A percentile compares a stretch with the other conserved stretches of the same genome.
These are phyloP conservation scores for Ranitomeya imitator DNA, from an alignment of 2,113 vertebrate genomes.

Conservation along the genomic window DNA sequence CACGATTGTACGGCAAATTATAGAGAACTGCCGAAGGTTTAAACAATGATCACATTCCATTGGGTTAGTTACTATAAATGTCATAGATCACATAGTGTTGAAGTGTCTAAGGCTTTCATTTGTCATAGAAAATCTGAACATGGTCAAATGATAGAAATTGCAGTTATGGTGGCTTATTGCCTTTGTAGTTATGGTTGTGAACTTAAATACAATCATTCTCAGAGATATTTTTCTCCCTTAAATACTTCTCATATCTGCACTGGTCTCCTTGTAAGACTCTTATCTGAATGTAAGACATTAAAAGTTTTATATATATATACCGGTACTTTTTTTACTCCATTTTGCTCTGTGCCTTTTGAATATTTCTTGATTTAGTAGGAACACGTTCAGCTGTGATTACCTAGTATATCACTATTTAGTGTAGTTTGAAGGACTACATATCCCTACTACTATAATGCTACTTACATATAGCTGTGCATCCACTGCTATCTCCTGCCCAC, in stretches of 20 bases:
- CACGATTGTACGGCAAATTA: background rate
- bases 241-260: background rate
- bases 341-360: background rate
- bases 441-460: background rate
- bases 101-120: background rate
- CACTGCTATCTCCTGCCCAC: background rate
- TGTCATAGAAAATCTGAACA: background rate
- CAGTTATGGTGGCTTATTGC: background rate
- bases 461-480: background rate
- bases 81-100: conserved; percentile 2
- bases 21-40: background rate
- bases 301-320: background rate
- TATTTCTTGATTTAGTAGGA: conserved; percentile 16
- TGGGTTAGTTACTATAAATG: background rate
- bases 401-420: background rate
- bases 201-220: background rate
- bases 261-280: background rate
- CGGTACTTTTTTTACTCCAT: background rate
- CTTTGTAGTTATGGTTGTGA: background rate
- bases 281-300: background rate
- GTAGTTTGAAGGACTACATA: background rate
- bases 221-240: background rate
- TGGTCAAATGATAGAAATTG: background rate
- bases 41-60: background rate
- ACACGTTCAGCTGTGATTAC: background rate